Evolutionary conservation across 2,113 vertebrate genomes (phyloP).

Genomic region (Hydrochoerus hydrochaeris): DNA sequence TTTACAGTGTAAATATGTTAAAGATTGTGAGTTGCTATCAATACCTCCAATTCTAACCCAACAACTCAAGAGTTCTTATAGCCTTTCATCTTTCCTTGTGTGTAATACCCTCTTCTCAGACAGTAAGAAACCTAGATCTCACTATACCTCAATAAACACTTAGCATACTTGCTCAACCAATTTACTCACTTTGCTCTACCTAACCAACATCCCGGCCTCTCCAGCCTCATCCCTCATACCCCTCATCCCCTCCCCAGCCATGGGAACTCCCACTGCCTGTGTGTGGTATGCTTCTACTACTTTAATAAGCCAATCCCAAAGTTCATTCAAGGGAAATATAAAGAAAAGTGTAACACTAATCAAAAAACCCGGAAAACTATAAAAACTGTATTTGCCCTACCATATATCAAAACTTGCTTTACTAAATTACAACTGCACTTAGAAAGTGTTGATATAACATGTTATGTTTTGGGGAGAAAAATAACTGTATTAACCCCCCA

Average conservation of each 20-base stretch:
- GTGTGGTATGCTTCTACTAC: background rate
- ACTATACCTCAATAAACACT: background rate
- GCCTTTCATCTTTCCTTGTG: background rate
- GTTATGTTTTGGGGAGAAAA: background rate
- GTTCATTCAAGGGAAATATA: background rate
- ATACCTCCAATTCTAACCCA: background rate
- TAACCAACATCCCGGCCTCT: background rate
- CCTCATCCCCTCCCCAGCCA: background rate
- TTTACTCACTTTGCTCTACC: background rate
- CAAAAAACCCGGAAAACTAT: constrained; percentile 11
- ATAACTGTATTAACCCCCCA: background rate
- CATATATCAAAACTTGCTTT: background rate
- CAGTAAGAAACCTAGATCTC: background rate
- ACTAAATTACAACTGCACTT: constrained; percentile 38
- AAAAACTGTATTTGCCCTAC: background rate
- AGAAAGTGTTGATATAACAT: background rate
- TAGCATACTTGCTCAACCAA: background rate
- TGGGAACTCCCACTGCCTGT: background rate
- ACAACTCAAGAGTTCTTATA: background rate
- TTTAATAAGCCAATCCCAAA: constrained; percentile 26
- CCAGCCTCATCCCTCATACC: background rate
- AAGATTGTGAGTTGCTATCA: background rate
- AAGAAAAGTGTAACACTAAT: background rate
- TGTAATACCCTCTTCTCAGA: background rate
- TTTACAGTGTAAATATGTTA: background rate